These are phyloP conservation scores for Cepaea nemoralis DNA, from an alignment of 1,140 invertebrate genomes.

Conservation along the genomic window DNA sequence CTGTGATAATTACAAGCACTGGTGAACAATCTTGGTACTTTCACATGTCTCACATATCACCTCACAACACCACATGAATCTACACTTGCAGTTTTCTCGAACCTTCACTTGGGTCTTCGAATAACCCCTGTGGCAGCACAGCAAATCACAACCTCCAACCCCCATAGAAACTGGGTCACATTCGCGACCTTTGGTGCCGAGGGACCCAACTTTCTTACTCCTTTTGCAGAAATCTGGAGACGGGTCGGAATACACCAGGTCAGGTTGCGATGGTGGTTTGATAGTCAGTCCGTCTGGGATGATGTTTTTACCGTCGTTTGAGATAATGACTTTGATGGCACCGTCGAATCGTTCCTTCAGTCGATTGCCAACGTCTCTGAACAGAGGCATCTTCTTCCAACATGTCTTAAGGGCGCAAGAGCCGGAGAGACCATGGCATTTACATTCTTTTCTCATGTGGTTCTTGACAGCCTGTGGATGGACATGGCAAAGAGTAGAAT, in stretches of 20 bases:
- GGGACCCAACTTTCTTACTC: conserved; percentile 57
- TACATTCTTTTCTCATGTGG: conserved; percentile 77
- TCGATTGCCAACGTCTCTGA: conserved; percentile 84
- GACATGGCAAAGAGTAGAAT: not conserved
- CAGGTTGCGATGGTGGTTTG: conserved; percentile 84
- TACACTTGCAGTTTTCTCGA: conserved; percentile 63
- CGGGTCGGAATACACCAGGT: conserved; percentile 87
- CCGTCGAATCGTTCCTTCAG: conserved; percentile 86
- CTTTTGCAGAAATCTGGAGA: conserved; percentile 91
- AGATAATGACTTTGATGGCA: conserved; percentile 80
- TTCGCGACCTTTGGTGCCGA: conserved; percentile 62
- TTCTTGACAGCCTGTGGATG: conserved; percentile 60
- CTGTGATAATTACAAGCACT: conserved; percentile 36
- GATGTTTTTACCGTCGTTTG: conserved; percentile 61
- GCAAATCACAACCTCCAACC: conserved; percentile 71
- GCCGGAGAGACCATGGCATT: conserved; percentile 95
- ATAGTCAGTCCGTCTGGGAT: conserved; percentile 71
- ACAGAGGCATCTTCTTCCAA: conserved; percentile 89
- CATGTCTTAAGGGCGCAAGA: conserved; percentile 95
- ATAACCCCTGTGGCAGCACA: conserved; percentile 72
- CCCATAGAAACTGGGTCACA: conserved; percentile 71
- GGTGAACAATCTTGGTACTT: conserved; percentile 53
- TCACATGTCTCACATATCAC: conserved; percentile 64
- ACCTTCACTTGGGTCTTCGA: conserved; percentile 50
- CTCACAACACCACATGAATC: conserved; percentile 67